Evolutionary conservation across 2,888 invertebrate species (phyloP), one percentile per base, ranked within the genome.

Genomic region (Trichogramma evanescens): DNA sequence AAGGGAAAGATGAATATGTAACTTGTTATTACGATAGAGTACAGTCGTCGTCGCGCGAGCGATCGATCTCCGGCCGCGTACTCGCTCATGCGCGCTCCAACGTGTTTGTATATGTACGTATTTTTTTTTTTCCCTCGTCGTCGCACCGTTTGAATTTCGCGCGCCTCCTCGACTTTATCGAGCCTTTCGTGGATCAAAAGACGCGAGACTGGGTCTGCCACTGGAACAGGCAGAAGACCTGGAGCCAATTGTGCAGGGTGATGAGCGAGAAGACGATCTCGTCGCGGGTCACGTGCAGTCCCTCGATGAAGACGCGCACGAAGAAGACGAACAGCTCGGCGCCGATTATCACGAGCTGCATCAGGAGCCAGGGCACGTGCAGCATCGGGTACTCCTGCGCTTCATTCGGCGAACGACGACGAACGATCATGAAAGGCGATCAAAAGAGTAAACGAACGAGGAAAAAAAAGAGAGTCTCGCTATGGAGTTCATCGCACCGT

Each of bases 321-420:
- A 72, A 68, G 63, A 77, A 77, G 10, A 75, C 68, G 46, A 71
- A 61, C 8, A 74, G 60, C 65, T 77, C 78, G 40, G 77, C 68
- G 56, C 73, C 71, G 51, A 77, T 72, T 6, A 77, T 71, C 66
- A 76, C 74, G 6, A 75, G 63, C 51, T 77, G 77, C 76, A 77
- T 77, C 55, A 76, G 64, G 5, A 78, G 66, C 78, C 78, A 78
- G 1, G 78, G 78, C 1, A 69, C 71, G 63, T 75, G 70, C 10
- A 77, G 60, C 74, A 77, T 72, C 4, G 77, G 76, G 52, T 74
- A 75, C 58, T 76, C 73, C 77, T 77, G 54, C 4, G 41, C 26
- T 26, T 26, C 26, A 26, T 26, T 26, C 1, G 26, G 26, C 26
- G 2, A 45, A 45, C 1, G 1, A 45, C n/a, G n/a, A 45, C n/a